Evolutionary conservation across 1,140 invertebrate species (phyloP).

Genomic region (Aphelenchoides fujianensis): DNA sequence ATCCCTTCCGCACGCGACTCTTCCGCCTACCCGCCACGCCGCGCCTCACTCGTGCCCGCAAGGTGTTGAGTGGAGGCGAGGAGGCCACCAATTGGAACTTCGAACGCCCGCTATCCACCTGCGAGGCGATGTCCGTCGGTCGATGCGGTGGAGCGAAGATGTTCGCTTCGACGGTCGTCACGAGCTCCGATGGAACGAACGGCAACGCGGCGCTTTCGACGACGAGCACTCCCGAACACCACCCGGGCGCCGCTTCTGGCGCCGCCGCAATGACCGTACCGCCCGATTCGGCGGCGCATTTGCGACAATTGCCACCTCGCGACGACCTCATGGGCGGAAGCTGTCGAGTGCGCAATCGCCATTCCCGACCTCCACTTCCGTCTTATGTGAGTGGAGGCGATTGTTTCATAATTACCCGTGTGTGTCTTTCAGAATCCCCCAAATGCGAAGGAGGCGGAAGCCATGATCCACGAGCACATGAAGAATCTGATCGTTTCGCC

Average conservation of each 20-base stretch:
- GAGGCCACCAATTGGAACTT: conserved; percentile 55
- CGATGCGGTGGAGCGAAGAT: conserved; percentile 7
- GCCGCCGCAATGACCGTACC: conserved; percentile 12
- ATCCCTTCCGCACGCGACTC: conserved; percentile 51
- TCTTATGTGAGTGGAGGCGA: conserved; percentile 38
- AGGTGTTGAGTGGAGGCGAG: conserved; percentile 52
- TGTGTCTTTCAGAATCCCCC: conserved; percentile 41
- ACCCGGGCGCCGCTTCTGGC: not conserved
- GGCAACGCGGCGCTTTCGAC: not conserved
- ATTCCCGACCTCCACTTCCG: conserved; percentile 26
- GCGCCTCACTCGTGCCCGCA: conserved; percentile 42
- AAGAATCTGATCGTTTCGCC: conserved; percentile 32
- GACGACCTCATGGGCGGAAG: conserved; percentile 27
- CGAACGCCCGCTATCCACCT: conserved; percentile 43
- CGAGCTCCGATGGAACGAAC: not conserved
- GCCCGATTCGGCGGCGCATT: conserved; percentile 8
- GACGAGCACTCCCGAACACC: not conserved
- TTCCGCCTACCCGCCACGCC: conserved; percentile 55
- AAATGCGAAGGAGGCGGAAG: conserved; percentile 32
- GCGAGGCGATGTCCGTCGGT: conserved; percentile 1
- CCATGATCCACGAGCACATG: conserved; percentile 38
- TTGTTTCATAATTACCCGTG: too few species aligned
- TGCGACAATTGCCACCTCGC: not conserved
- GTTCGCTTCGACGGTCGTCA: not conserved
- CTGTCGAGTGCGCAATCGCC: conserved; percentile 25